phyloP scores from a whole-genome alignment of 2,113 vertebrate genomes.

The Dicerorhinus sumatrensis region DNA sequence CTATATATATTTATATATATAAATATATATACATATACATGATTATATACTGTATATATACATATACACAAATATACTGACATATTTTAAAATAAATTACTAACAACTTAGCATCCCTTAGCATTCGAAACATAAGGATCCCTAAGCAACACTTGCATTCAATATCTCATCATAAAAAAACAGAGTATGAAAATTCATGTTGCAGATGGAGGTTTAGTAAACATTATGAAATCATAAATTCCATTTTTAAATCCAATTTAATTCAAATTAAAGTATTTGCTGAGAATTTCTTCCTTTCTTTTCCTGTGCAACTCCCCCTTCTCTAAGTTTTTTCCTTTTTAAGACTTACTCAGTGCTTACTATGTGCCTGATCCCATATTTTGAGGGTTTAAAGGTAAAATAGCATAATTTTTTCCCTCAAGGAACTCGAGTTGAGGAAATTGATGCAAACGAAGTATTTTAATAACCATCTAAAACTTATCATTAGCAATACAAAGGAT shows the following conservation, averaged over 20 bases:
- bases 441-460: neutral
- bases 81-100: neutral
- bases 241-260: neutral
- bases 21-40: no score
- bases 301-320: fast-evolving
- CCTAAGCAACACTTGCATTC: neutral
- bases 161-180: neutral
- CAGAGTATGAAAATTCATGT: neutral
- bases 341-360: neutral
- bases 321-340: neutral
- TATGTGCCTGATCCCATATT: neutral
- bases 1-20: no score
- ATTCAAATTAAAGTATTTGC: neutral
- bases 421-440: neutral
- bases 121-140: no score
- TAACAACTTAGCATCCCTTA: neutral
- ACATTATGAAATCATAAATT: neutral
- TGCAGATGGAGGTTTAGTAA: neutral
- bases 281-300: neutral
- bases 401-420: neutral
- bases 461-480: neutral
- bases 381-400: neutral
- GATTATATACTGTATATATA: no score
- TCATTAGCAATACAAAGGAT: neutral
- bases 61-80: neutral